Conservation (phyloP, 2,888 invertebrate species). For the Pseudolycoriella hygida region DNA sequence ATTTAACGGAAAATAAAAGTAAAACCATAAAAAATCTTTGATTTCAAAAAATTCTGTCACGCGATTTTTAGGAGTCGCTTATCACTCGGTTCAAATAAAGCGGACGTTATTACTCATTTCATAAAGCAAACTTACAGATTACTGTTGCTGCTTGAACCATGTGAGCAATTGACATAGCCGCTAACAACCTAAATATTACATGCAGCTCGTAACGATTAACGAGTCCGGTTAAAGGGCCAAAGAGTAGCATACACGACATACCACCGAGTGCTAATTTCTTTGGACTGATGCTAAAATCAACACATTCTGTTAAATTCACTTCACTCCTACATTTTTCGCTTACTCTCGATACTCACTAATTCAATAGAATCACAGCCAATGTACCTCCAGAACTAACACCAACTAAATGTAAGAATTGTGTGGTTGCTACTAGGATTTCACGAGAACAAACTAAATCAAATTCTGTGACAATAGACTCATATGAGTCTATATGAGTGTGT, state of each 20-base stretch:
- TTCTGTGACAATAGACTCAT: slow-evolving; percentile 10
- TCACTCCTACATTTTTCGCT: no score
- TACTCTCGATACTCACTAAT: slow-evolving; percentile 1
- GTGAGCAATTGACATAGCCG: not conserved
- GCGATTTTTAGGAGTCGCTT: no score
- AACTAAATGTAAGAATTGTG: slow-evolving; percentile 16
- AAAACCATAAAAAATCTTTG: no score
- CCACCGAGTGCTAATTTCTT: slow-evolving; percentile 1
- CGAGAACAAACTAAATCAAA: slow-evolving; percentile 16
- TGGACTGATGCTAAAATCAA: not conserved
- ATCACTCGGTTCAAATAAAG: no score
- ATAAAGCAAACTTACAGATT: not conserved
- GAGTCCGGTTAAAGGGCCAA: not conserved
- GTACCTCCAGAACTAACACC: slow-evolving; percentile 17
- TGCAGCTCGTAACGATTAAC: not conserved
- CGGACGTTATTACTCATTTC: no score
- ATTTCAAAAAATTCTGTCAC: no score
- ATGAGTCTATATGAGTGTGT: slow-evolving; percentile 2
- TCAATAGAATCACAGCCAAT: slow-evolving; percentile 12
- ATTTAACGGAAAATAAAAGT: no score
- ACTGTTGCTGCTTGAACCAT: not conserved
- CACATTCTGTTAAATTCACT: no score
- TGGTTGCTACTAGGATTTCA: slow-evolving; percentile 14
- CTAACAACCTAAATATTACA: not conserved
- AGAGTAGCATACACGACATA: not conserved